Evolutionary conservation across 2,888 invertebrate species (phyloP), one percentile per base, ranked within the genome.

Genomic region (Exephanes ischioxanthus): DNA sequence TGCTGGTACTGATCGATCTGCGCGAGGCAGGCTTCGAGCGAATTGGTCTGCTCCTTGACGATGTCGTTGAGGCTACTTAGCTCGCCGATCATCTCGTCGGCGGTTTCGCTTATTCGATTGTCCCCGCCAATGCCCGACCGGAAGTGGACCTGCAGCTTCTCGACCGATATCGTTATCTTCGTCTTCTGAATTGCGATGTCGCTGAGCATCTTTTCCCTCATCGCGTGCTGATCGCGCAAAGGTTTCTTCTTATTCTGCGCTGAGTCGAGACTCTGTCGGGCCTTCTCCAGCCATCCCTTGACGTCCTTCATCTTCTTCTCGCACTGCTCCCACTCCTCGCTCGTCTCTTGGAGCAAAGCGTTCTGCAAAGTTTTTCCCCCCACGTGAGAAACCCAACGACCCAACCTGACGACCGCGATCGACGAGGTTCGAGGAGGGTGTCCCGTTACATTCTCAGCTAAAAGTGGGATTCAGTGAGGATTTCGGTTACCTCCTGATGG

Each of bases 281-380:
- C 97, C 92, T 98, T 98, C 86, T 98, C 98, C 89, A 98, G 96
- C 98, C 98, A 99, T 88, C 95, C 95, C 85, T 96, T 96, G 67
- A 98, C 97, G 90, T 99, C 98, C 94, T 97, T 97, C 94, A 99
- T 96, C 94, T 99, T 99, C 94, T 96, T 97, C 94, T 99, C 98
- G 94, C 98, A 99, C 94, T 99, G 97, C 93, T 98, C 98, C 98
- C 99, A 99, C 95, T 99, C 98, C 93, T 98, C 98, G 70, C 97
- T 97, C 76, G 98, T 96, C 94, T 99, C 99, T 95, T 98, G 97
- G 84, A 99, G 95, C 89, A 98, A 94, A 67, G 97, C 97, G 93
- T 97, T 97, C 98, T 98, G 94, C 86, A 95, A 95, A 81, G 70
- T 70, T 55, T 58, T 63, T 63, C 3, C 16, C 16, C 33, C 61